These are phyloP conservation scores for Eupsilia transversa DNA, from an alignment of 2,888 invertebrate species.

Conservation along the genomic window DNA sequence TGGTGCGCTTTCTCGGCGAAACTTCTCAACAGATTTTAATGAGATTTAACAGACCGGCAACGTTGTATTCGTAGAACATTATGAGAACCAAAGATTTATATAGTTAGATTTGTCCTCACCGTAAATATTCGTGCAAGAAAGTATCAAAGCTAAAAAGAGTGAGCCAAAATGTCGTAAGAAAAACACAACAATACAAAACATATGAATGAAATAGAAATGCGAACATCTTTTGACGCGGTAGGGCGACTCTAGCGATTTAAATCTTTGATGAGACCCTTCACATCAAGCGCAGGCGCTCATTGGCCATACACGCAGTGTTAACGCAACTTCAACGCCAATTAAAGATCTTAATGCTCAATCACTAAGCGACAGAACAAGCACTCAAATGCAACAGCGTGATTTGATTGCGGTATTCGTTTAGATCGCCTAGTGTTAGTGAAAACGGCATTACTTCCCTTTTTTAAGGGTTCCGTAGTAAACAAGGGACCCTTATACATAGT, in stretches of 20 bases:
- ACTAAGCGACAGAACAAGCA: background rate
- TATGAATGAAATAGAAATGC: too few species aligned
- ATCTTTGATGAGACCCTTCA: background rate
- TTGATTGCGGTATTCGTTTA: background rate
- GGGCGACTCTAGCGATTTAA: too few species aligned
- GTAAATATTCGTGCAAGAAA: too few species aligned
- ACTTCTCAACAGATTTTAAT: background rate
- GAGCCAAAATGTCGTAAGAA: too few species aligned
- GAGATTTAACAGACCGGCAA: conserved; percentile 1
- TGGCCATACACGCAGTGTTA: background rate
- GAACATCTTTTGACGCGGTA: too few species aligned
- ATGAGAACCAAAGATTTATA: background rate
- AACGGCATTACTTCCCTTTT: background rate
- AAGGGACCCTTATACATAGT: too few species aligned
- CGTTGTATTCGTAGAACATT: background rate
- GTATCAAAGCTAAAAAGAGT: too few species aligned
- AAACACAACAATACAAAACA: too few species aligned
- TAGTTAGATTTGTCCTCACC: too few species aligned
- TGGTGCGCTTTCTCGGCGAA: background rate
- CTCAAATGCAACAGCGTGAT: background rate
- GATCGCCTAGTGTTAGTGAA: background rate
- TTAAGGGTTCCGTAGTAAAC: too few species aligned
- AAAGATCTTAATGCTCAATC: conserved; percentile 2
- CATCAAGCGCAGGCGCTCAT: background rate
- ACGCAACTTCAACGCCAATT: background rate